phyloP scores from a whole-genome alignment of 2,113 vertebrate genomes.

The Butorides virescens region DNA sequence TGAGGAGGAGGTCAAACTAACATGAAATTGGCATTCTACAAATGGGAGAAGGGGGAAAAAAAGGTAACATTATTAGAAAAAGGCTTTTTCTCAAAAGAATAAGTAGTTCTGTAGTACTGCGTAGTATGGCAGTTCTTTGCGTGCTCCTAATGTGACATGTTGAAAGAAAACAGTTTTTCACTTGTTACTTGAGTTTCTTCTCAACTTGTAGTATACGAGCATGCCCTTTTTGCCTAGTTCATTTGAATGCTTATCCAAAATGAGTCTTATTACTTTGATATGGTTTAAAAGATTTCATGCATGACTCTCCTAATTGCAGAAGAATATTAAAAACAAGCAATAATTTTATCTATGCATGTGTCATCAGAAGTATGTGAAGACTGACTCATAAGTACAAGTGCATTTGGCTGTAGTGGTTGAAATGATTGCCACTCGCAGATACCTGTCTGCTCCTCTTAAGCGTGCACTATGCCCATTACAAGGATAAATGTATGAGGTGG shows the following conservation, averaged over 20 bases:
- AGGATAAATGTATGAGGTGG: neutral
- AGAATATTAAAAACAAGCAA: neutral
- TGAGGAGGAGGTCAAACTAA: neutral
- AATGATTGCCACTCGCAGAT: neutral
- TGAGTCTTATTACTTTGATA: neutral
- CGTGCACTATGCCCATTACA: neutral
- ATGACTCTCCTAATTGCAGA: neutral
- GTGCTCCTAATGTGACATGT: neutral
- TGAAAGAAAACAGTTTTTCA: neutral
- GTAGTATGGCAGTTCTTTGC: rapidly evolving
- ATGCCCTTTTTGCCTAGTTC: neutral
- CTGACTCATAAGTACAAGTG: slow-evolving; percentile 21
- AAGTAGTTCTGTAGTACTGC: neutral
- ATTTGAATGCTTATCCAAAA: neutral
- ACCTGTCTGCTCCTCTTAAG: neutral
- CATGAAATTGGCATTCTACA: neutral
- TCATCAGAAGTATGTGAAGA: neutral
- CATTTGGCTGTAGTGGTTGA: neutral
- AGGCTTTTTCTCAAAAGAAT: neutral
- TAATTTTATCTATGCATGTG: neutral
- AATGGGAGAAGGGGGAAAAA: neutral
- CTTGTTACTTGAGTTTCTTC: neutral
- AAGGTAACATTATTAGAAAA: rapidly evolving
- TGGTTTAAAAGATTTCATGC: neutral
- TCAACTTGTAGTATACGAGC: neutral